phyloP scores from a whole-genome alignment of 2,888 invertebrate genomes.

The Phengaris alcon region DNA sequence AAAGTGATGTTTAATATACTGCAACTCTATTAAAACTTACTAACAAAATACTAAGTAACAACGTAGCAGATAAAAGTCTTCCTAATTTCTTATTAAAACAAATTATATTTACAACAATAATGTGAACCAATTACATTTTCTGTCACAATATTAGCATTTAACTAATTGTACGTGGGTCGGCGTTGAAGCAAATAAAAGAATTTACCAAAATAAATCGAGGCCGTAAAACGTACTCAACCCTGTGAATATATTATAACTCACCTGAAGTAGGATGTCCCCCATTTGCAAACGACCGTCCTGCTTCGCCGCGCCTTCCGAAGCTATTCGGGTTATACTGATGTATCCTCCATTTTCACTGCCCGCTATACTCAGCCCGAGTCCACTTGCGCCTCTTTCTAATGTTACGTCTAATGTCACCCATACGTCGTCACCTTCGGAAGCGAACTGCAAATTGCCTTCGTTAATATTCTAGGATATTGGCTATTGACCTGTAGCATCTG shows the following conservation, averaged over 20 bases:
- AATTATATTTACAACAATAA: too few species aligned
- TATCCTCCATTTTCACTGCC: constrained; percentile 97
- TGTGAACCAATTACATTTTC: background rate
- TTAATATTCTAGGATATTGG: constrained; percentile 16
- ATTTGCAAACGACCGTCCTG: constrained; percentile 91
- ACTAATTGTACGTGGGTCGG: too few species aligned
- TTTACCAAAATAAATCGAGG: background rate
- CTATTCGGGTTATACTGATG: constrained; percentile 98
- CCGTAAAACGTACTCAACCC: background rate
- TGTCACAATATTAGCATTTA: background rate
- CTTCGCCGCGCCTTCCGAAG: constrained; percentile 95
- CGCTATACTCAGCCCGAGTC: constrained; percentile 98
- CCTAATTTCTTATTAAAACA: too few species aligned
- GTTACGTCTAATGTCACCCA: constrained; percentile 96
- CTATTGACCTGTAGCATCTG: background rate
- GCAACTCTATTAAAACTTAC: constrained; percentile 4
- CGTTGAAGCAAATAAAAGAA: too few species aligned
- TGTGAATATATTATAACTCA: constrained; percentile 44
- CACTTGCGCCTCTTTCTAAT: constrained; percentile 91
- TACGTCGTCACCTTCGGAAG: constrained; percentile 73
- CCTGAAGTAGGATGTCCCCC: constrained; percentile 94
- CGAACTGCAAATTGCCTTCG: constrained; percentile 30
- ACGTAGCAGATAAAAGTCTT: constrained; percentile 31
- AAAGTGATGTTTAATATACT: background rate
- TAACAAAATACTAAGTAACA: background rate